These are phyloP conservation scores for Motacilla tschutschensis DNA, from an alignment of 2,113 vertebrate genomes.

Conservation along the genomic window DNA sequence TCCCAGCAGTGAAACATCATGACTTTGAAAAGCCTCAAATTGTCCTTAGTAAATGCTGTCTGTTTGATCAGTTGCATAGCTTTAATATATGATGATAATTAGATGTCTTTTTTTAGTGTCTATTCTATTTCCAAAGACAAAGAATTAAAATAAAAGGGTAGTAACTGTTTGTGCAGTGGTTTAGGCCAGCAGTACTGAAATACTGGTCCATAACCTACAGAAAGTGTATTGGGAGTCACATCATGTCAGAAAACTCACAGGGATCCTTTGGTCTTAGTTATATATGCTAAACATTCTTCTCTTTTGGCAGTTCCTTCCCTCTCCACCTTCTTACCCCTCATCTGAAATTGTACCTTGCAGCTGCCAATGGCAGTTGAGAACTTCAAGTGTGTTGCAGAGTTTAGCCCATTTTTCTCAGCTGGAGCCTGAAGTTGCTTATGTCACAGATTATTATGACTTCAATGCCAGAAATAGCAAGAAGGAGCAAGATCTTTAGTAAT, in stretches of 20 bases:
- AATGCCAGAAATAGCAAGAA: slow-evolving; percentile 42
- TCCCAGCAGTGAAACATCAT: slow-evolving; percentile 20
- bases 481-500: slow-evolving; percentile 25
- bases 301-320: background rate
- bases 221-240: background rate
- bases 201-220: background rate
- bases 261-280: background rate
- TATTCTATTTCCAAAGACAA: background rate
- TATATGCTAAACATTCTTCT: background rate
- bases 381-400: slow-evolving; percentile 4
- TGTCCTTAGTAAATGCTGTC: background rate
- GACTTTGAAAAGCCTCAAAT: slow-evolving; percentile 9
- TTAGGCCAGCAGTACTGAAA: background rate
- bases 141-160: background rate
- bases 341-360: slow-evolving; percentile 21
- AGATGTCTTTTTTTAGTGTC: background rate
- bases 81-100: slow-evolving; percentile 10
- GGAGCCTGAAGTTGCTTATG: slow-evolving; percentile 31
- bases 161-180: background rate
- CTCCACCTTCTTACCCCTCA: background rate
- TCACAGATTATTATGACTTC: slow-evolving; percentile 38
- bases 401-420: slow-evolving; percentile 37
- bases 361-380: slow-evolving; percentile 20
- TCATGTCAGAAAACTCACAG: background rate
- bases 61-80: slow-evolving; percentile 4